A percentile compares a stretch with the other conserved stretches of the same genome.
phyloP scores from a whole-genome alignment of 2,797 vertebrate species.

The Sylvia borin region DNA sequence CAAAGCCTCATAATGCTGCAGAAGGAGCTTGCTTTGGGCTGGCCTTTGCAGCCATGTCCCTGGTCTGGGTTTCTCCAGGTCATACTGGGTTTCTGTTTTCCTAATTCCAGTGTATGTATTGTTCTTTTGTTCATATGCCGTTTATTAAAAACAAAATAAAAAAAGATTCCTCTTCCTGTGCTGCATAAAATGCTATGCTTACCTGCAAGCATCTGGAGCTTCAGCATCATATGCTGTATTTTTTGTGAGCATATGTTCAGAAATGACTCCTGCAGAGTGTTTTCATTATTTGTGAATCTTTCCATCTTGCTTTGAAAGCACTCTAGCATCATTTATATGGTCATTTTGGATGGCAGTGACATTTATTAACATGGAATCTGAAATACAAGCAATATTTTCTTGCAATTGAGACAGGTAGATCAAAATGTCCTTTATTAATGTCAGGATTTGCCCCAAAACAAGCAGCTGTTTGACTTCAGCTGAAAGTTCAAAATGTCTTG shows the following conservation, averaged over 20 bases:
- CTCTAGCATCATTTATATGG: background rate
- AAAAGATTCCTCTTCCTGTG: background rate
- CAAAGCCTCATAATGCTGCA: background rate
- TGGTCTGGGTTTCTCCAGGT: background rate
- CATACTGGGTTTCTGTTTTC: background rate
- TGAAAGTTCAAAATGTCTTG: slow-evolving; percentile 10
- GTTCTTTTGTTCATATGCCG: background rate
- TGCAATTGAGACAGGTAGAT: background rate
- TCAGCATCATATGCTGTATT: background rate
- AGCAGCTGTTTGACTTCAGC: slow-evolving; percentile 25
- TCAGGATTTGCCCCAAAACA: background rate
- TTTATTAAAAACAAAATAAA: slow-evolving; percentile 3
- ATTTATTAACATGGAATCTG: background rate
- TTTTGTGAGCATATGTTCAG: background rate
- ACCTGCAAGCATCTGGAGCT: slow-evolving; percentile 23
- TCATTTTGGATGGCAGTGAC: background rate
- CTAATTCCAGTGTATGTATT: background rate
- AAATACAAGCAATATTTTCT: background rate
- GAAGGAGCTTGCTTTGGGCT: background rate
- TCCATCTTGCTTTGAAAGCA: slow-evolving; percentile 17
- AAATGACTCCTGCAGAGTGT: background rate
- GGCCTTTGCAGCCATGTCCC: background rate
- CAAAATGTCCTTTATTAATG: slow-evolving; percentile 2
- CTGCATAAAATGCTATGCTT: background rate
- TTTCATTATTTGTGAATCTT: slow-evolving; percentile 20